Base-by-base conservation (phyloP, 2,797 vertebrate genomes). In the Myioborus melanocephalus region DNA sequence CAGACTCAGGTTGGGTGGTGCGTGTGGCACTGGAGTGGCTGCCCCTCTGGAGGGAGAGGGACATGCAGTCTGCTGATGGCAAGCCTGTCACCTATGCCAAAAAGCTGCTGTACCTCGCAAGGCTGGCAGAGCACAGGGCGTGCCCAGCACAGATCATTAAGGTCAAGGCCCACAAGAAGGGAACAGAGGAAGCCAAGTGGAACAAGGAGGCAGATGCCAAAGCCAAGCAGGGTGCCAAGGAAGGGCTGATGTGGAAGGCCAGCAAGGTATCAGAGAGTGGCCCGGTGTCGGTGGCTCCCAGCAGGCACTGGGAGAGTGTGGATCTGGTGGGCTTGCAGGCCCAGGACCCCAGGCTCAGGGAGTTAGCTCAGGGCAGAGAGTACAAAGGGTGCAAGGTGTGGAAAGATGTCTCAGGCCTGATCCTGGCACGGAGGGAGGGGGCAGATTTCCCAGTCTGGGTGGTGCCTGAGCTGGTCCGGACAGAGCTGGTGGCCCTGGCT, bases 321-420 rank as follows among this genome's bases (percentile, higher is more conserved):
- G 95, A 96, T 71, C 66, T 96, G 80, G 28, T 66, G 60, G 55
- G 83, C 52, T 95, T 96, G 91, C 96, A 96, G 73, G 93, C 90
- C 0, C 96, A 96, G 44, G 96, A 96, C 52, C 93, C 92, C 75
- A 76, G 77, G 14, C 14, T 96, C 44, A 1, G 27, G 26, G 50
- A 89, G 17, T 17, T 96, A 49, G 86, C 1, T 0, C 63, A 90
- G 86, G 9, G 59, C 27, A 76, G 41, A 47, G 95, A 90, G 35
- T 96, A 96, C 21, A 96, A 96, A 69, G 96, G 96, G 21, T 96
- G 96, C 49, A 96, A 87, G 30, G 80, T 96, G 37, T 96, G 96
- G 96, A 96, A 88, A 50, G 94, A 96, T 0, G 8, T 63, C 50
- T 96, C 94, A 0, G 96, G 96, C 32, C 73, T 96, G 60, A 56